A percentile compares a stretch with the other conserved stretches of the same genome.
These are phyloP conservation scores for Gyrodactylus bullatarudis DNA, from an alignment of 1,140 invertebrate species.

Conservation along the genomic window DNA sequence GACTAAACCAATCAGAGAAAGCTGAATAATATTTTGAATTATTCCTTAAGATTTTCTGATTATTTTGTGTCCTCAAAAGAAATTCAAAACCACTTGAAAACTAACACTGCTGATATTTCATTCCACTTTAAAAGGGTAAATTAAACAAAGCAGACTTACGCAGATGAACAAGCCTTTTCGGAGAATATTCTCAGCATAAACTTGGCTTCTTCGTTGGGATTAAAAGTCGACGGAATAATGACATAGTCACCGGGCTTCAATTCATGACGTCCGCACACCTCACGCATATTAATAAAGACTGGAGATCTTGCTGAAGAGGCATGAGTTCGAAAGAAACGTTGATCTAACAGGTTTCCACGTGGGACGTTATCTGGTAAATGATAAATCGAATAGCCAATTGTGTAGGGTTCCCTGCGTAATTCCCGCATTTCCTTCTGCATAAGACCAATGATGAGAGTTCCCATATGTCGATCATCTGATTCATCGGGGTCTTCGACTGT, in stretches of 20 bases:
- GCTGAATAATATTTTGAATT: too few relatives aligned
- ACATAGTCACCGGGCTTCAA: constrained; percentile 66
- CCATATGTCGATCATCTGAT: constrained; percentile 26
- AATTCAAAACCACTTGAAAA: too few relatives aligned
- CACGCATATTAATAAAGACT: constrained; percentile 68
- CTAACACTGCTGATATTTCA: too few relatives aligned
- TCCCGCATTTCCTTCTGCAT: constrained; percentile 49
- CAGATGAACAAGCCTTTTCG: constrained; percentile 29
- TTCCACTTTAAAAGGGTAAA: too few relatives aligned
- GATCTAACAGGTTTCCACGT: neutral
- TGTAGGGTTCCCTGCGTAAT: constrained; percentile 50
- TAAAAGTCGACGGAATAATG: constrained; percentile 86
- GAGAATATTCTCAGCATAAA: constrained; percentile 78
- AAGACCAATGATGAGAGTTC: constrained; percentile 63
- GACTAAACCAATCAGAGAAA: too few relatives aligned
- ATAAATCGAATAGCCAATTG: constrained; percentile 86
- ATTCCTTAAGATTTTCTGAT: too few relatives aligned
- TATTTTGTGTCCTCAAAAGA: too few relatives aligned
- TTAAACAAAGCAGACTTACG: neutral
- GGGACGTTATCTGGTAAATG: neutral
- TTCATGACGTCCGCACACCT: constrained; percentile 64
- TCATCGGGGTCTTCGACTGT: constrained; percentile 49
- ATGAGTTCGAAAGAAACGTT: constrained; percentile 60
- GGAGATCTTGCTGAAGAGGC: constrained; percentile 41
- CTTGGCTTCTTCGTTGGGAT: constrained; percentile 71